These are phyloP conservation scores for Hecatera dysodea DNA, from an alignment of 2,888 invertebrate species.

Conservation along the genomic window DNA sequence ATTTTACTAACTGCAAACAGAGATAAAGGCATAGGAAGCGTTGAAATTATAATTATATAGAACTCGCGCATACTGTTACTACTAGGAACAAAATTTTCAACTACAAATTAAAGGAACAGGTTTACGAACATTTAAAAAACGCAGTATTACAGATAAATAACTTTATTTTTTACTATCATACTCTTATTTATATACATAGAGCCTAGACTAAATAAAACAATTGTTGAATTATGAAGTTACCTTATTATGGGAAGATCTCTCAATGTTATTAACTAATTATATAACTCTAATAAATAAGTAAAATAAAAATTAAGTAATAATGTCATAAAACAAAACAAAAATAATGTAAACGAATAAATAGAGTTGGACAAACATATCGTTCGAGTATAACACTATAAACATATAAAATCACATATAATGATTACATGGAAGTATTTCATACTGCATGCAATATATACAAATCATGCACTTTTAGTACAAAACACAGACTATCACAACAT, in stretches of 20 bases:
- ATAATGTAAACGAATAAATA: conserved; percentile 45
- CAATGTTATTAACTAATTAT: conserved; percentile 41
- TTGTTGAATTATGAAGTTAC: conserved; percentile 60
- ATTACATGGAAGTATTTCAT: conserved; percentile 63
- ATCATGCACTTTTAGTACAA: conserved; percentile 74
- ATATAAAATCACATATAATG: conserved; percentile 54
- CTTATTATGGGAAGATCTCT: conserved; percentile 57
- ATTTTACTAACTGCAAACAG: conserved; percentile 8
- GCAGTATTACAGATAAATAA: conserved; percentile 62
- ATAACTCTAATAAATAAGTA: conserved; percentile 29
- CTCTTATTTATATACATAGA: conserved; percentile 64
- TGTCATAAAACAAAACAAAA: conserved; percentile 39
- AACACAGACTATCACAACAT: conserved; percentile 67
- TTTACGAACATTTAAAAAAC: conserved; percentile 70
- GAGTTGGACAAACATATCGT: conserved; percentile 33
- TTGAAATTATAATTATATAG: conserved; percentile 23
- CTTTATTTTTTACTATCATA: conserved; percentile 68
- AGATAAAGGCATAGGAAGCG: conserved; percentile 31
- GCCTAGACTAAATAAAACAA: conserved; percentile 51
- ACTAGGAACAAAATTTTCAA: conserved; percentile 36
- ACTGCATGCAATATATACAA: conserved; percentile 72
- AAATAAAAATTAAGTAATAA: conserved; percentile 34
- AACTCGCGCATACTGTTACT: conserved; percentile 43
- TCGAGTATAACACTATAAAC: conserved; percentile 55
- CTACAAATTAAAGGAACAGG: conserved; percentile 53